A percentile compares a stretch with the other conserved stretches of the same genome.
Conservation (phyloP, 2,113 vertebrate species). For the Rattus norvegicus region DNA sequence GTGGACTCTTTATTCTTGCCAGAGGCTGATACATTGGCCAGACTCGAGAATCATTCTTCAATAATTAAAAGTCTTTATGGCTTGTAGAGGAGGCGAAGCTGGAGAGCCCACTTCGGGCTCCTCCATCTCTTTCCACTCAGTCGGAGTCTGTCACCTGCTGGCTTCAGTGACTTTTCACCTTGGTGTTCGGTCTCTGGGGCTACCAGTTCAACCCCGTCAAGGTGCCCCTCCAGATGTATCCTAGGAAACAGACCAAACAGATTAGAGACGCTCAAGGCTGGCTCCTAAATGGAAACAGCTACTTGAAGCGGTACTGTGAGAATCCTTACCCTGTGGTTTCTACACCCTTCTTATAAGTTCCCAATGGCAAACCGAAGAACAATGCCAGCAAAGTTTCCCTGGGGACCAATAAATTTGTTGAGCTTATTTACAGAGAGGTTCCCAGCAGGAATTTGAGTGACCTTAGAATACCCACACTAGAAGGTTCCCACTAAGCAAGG, state of each 20-base stretch:
- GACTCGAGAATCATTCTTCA: constrained; percentile 35
- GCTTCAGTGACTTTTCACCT: not conserved
- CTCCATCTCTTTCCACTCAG: not conserved
- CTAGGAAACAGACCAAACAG: not conserved
- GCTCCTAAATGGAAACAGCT: not conserved
- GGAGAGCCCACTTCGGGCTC: rapidly evolving
- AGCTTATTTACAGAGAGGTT: not conserved
- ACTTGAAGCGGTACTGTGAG: not conserved
- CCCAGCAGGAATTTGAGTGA: not conserved
- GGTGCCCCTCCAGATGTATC: not conserved
- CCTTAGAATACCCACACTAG: not conserved
- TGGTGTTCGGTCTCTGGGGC: not conserved
- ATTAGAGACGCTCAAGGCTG: not conserved
- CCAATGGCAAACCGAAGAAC: not conserved
- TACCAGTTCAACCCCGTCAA: not conserved
- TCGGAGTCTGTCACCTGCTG: rapidly evolving
- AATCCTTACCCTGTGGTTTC: not conserved
- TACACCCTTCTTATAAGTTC: not conserved
- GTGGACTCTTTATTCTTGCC: constrained; percentile 63
- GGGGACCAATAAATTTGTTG: not conserved
- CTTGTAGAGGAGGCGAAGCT: not conserved
- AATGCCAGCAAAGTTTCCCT: no score
- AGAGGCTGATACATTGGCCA: constrained; percentile 63
- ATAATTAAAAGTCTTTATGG: constrained; percentile 60
- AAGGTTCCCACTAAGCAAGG: not conserved